These are phyloP conservation scores for Plestiodon gilberti DNA, from an alignment of 2,113 vertebrate species.

Conservation along the genomic window DNA sequence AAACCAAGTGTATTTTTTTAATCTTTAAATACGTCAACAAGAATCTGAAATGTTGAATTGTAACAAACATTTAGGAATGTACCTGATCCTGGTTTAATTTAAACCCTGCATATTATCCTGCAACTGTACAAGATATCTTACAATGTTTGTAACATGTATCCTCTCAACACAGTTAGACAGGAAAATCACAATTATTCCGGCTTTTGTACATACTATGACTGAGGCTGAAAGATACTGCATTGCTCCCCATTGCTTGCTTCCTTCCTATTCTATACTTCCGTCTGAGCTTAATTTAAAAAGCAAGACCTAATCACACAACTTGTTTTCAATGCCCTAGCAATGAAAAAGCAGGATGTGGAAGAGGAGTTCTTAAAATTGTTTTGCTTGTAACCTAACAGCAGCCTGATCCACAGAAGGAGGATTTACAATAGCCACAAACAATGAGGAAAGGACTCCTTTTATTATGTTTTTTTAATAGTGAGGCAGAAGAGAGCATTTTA, in stretches of 20 bases:
- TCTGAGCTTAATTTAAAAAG: background rate
- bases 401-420: too few species aligned
- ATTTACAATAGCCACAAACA: background rate
- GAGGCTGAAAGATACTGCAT: background rate
- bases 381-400: too few species aligned
- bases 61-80: background rate
- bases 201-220: background rate
- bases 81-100: too few species aligned
- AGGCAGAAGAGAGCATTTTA: background rate
- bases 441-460: too few species aligned
- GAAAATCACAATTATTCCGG: too few species aligned
- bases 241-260: background rate
- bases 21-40: background rate
- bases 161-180: background rate
- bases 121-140: background rate
- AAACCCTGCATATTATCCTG: background rate
- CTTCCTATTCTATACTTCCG: background rate
- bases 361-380: too few species aligned
- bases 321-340: background rate
- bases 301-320: background rate
- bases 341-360: background rate
- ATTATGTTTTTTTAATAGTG: too few species aligned
- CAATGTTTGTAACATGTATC: background rate
- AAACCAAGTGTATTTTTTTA: background rate
- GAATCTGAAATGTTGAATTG: background rate